These are phyloP conservation scores for Andrena marginata DNA, from an alignment of 2,888 invertebrate species.

Conservation along the genomic window DNA sequence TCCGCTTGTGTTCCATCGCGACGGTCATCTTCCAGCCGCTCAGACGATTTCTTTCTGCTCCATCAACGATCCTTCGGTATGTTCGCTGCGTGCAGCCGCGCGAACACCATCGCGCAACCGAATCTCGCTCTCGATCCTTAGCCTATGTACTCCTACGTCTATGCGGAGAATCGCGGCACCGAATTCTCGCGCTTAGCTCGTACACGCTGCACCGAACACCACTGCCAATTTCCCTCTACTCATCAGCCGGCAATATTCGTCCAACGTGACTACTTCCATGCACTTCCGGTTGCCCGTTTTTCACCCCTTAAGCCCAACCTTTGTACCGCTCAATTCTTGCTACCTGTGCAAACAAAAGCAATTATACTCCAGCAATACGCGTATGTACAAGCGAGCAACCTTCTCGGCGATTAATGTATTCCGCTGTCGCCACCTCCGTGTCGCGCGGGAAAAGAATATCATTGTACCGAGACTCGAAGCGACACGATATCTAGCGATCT, in stretches of 20 bases:
- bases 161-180: conserved; percentile 5
- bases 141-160: neutral
- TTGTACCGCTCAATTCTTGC: neutral
- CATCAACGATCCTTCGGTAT: conserved; percentile 58
- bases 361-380: neutral
- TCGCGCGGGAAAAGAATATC: neutral
- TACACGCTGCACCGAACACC: conserved; percentile 20
- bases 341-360: conserved; percentile 34
- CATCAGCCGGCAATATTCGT: neutral
- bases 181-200: conserved; percentile 1
- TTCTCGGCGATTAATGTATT: neutral
- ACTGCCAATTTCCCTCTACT: neutral
- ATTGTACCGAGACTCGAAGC: conserved; percentile 8
- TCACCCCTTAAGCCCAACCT: neutral
- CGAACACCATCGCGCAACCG: conserved; percentile 49
- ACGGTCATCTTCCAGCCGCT: conserved; percentile 82
- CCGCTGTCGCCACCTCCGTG: neutral
- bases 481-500: conserved; percentile 48
- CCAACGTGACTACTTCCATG: conserved; percentile 22
- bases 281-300: conserved; percentile 8
- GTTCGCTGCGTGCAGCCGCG: conserved; percentile 39
- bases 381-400: neutral
- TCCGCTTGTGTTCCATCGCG: conserved; percentile 86
- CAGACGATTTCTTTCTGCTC: conserved; percentile 38
- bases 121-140: conserved; percentile 10